Base-by-base conservation (phyloP, 2,113 vertebrate species). In the Myocastor coypus region DNA sequence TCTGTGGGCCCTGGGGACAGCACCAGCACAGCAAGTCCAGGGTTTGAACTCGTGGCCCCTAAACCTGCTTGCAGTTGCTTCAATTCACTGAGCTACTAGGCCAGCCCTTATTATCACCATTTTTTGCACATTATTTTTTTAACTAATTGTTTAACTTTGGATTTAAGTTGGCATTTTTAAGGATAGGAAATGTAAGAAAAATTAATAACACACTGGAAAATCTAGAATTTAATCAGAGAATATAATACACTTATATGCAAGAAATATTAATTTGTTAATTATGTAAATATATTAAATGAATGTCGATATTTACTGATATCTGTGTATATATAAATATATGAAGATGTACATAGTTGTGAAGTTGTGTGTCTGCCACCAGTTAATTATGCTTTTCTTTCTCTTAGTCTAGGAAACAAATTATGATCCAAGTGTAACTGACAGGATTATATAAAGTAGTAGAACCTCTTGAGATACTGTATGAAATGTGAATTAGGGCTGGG, bases 401-500 rank as follows among this genome's bases (percentile, higher is more conserved):
- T 92, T 93, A 87, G 34, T n/a, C 13, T 17, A 83, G 5, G 5
- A 81, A 71, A 82, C 28, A 92, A 82, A 77, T 94, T 68, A 90
- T 2, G 28, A 28, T 17, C 55, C 66, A 88, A 89, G 12, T 90
- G 8, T 86, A 86, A 90, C 73, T 20, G 46, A 11, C 10, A 83
- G 55, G 50, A 42, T 95, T 87, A 28, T 82, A 11, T 81, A 83
- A 93, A 34, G 26, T 88, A 69, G 59, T n/a, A 82, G 32, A 84
- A 61, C 19, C n/a, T 73, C 69, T 42, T 83, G 52, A 93, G 42
- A 84, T 89, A 92, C 91, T 69, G 32, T 92, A 83, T 95, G 87
- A 92, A 92, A 85, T 66, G 32, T 86, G 73, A 95, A 86, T 96
- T 94, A 68, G 88, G 2, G 10, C 92, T 90, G 55, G 13, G 80